Base-by-base conservation (phyloP, 2,113 vertebrate genomes). In the Pelodiscus sinensis region DNA sequence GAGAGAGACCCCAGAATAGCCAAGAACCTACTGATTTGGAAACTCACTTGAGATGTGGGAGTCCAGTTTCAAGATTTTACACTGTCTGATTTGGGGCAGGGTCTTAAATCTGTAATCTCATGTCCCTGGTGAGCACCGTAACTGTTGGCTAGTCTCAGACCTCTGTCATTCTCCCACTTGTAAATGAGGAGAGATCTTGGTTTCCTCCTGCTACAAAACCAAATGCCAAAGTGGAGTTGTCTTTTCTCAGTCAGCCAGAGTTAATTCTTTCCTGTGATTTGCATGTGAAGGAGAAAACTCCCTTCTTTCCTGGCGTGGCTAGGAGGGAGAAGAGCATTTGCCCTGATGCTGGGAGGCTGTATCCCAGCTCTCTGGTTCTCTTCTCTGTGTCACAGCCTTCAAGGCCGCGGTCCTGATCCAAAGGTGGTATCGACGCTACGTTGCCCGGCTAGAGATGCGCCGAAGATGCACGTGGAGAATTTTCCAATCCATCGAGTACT, bases 401-500 rank as follows among this genome's bases (percentile, higher is more conserved):
- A 98, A 98, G 94, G 98, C 99, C 0, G 99, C 98, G 0, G 94
- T 98, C 68, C 84, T 99, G 95, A 99, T 99, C 97, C 99, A 99
- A 94, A 98, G 97, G 68, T 99, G 99, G 99, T 99, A 99, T 71
- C 98, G 99, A 19, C 99, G 98, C 95, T 97, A 98, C 0, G 88
- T 97, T 8, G 99, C 99, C 2, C 98, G 98, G 54, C 97, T 99
- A 97, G 99, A 99, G 96, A 98, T 99, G 97, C 98, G 99, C 50
- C 98, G 99, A 44, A 98, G 98, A 38, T 99, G 98, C 94, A 99
- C 98, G 3, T 99, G 99, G 99, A 98, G 98, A 90, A 99, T 99
- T 95, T 99, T 99, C 89, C 99, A 99, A 73, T 99, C 99, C 24
- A 99, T 99, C 8, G 99, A 99, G 92, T 99, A 99, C 0, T 97